Evolutionary conservation across 64 coral and sea anemone species (phyloP), one percentile per base, ranked within the genome.

Genomic region (Pachyseris speciosa): DNA sequence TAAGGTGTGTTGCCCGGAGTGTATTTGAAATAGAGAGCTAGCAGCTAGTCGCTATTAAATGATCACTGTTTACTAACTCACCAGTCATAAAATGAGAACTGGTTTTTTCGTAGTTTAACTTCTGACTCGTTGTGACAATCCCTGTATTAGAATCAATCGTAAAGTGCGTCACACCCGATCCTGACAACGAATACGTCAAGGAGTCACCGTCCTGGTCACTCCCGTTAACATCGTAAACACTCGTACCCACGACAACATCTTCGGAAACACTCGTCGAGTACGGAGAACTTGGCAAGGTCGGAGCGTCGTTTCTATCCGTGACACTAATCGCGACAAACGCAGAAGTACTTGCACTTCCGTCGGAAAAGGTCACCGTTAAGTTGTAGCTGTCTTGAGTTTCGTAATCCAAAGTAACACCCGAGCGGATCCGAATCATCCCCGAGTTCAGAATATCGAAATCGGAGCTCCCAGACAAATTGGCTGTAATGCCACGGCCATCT

Each of bases 331-430:
- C 42, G 9, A 91, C 64, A 28, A 80, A 20, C 48, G 83, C 81
- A 1, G 77, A 57, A 28, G 31, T 43, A 4, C 30, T 91, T 11
- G 67, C 33, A 20, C 44, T 27, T 9, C 89, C 63, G 33, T 91
- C 89, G 48, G 65, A 83, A 15, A 91, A 91, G 3, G 63, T 40
- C 11, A 91, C 89, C 12, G 78, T 91, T 13, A 91, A 67, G 27
- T 67, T 84, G 22, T 91, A 91, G 55, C 49, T 84, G 15, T 43
- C 68, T 52, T 55, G 81, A 24, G 44, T 84, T 30, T 91, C 89
- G 64, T 65, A 91, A 74, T 91, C 89, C 32, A 91, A 38, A 24
- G 61, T 32, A 0, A 50, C 72, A 9, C 77, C 89, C 7, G 89
- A 53, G 9, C 53, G 48, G 31, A 91, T 84, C 32, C 64, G 80